A percentile compares a stretch with the other conserved stretches of the same genome.
Conservation (phyloP, 2,797 vertebrate species). For the Toxotes lorentzi region DNA sequence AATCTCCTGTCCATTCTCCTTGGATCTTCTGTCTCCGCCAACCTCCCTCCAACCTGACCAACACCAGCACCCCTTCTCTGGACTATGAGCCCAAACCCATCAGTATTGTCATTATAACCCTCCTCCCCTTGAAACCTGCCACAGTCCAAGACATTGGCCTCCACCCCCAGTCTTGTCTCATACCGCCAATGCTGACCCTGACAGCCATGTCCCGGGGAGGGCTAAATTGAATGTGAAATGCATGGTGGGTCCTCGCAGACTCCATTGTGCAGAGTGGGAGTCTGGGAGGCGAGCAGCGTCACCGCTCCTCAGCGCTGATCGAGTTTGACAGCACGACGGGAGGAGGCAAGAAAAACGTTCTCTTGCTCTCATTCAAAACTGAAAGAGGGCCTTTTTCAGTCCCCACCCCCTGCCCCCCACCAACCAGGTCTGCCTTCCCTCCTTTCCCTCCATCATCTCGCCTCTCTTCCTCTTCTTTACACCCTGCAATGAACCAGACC, state of each 20-base stretch:
- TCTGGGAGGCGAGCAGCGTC: constrained; percentile 87
- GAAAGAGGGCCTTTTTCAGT: constrained; percentile 93
- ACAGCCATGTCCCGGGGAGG: constrained; percentile 88
- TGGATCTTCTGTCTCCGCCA: constrained; percentile 71
- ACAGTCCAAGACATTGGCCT: constrained; percentile 78
- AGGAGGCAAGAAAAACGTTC: constrained; percentile 92
- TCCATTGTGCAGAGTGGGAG: constrained; percentile 90
- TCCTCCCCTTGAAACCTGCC: constrained; percentile 72
- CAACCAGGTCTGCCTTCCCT: constrained; percentile 75
- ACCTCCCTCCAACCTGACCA: constrained; percentile 74
- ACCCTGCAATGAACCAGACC: constrained; percentile 70
- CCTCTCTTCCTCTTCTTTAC: constrained; percentile 72
- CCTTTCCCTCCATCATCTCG: constrained; percentile 72
- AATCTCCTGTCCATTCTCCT: constrained; percentile 83
- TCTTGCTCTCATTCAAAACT: constrained; percentile 85
- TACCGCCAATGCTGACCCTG: constrained; percentile 82
- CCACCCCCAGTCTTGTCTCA: constrained; percentile 78
- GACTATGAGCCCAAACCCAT: constrained; percentile 70
- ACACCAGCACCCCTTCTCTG: constrained; percentile 70
- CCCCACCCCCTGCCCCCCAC: constrained; percentile 53
- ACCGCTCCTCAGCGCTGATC: constrained; percentile 92
- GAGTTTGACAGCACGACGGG: constrained; percentile 98
- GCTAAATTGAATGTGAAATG: constrained; percentile 99
- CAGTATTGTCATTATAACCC: constrained; percentile 74
- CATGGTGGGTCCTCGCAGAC: constrained; percentile 92